phyloP scores from a whole-genome alignment of 2,113 vertebrate genomes.

The Eupsittula cactorum region DNA sequence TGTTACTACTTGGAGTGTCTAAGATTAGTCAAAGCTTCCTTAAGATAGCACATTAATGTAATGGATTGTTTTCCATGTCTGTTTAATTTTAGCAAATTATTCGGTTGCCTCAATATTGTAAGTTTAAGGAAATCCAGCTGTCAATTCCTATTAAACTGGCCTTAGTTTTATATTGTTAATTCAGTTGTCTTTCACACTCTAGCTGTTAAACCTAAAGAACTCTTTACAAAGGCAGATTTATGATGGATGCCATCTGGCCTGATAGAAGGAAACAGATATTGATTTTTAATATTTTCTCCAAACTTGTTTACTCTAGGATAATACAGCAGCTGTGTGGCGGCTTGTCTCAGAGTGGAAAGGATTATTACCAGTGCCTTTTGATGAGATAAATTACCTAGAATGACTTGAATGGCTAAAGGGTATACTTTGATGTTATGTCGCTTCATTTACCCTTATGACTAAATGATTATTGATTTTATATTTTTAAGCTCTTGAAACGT shows the following conservation, averaged over 20 bases:
- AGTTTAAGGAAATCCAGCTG: constrained; percentile 69
- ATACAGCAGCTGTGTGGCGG: constrained; percentile 80
- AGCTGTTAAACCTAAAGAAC: constrained; percentile 73
- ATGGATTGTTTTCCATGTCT: constrained; percentile 53
- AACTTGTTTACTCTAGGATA: constrained; percentile 89
- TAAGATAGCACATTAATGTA: constrained; percentile 18
- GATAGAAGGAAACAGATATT: constrained; percentile 92
- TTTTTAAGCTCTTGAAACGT: constrained; percentile 88
- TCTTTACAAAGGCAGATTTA: constrained; percentile 82
- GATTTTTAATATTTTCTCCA: constrained; percentile 92
- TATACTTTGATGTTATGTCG: constrained; percentile 88
- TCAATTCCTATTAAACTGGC: constrained; percentile 46
- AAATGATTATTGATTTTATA: constrained; percentile 98
- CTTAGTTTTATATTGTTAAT: constrained; percentile 62
- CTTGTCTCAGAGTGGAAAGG: constrained; percentile 83
- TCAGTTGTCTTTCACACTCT: constrained; percentile 70
- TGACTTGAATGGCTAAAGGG: constrained; percentile 88
- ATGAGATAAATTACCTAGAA: constrained; percentile 88
- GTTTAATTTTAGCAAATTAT: constrained; percentile 71
- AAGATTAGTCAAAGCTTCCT: constrained; percentile 21
- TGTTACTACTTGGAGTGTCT: not conserved
- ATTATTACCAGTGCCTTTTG: constrained; percentile 87
- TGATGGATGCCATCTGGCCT: constrained; percentile 85
- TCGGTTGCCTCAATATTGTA: constrained; percentile 55
- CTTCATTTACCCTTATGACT: constrained; percentile 93